These are phyloP conservation scores for Chaetops frenatus DNA, from an alignment of 2,113 vertebrate species.

Conservation along the genomic window DNA sequence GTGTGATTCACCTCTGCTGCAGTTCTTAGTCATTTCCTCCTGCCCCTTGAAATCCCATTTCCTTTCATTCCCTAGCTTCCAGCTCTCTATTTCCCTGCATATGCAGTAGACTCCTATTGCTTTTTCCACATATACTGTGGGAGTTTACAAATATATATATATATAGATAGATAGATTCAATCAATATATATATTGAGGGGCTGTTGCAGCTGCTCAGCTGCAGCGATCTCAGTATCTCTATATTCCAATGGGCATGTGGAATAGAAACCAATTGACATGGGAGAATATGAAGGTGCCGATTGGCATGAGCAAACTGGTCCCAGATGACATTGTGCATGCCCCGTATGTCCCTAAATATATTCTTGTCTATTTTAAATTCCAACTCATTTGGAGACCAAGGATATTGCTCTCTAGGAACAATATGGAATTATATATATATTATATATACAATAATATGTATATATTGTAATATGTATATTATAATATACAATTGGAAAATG, in stretches of 20 bases:
- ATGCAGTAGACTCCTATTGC: neutral
- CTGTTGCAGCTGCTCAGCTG: neutral
- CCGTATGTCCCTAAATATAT: neutral
- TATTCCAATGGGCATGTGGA: neutral
- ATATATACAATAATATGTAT: too few relatives aligned
- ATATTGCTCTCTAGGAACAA: neutral
- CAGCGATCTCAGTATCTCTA: neutral
- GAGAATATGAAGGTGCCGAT: neutral
- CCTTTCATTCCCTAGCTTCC: neutral
- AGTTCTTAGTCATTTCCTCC: constrained; percentile 11
- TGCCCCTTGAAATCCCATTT: neutral
- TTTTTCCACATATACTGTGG: neutral
- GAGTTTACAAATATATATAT: neutral
- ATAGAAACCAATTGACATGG: neutral
- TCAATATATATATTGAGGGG: too few relatives aligned
- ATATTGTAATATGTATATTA: too few relatives aligned
- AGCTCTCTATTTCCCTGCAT: neutral
- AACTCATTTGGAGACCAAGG: neutral
- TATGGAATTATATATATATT: too few relatives aligned
- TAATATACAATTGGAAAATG: neutral
- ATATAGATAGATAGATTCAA: neutral
- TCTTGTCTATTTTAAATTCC: neutral
- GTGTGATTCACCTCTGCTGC: neutral
- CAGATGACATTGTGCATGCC: neutral
- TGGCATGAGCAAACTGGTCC: neutral